Evolutionary conservation across 2,797 vertebrate species (phyloP), one percentile per base, ranked within the genome.

Genomic region (Phalanger gymnotis): DNA sequence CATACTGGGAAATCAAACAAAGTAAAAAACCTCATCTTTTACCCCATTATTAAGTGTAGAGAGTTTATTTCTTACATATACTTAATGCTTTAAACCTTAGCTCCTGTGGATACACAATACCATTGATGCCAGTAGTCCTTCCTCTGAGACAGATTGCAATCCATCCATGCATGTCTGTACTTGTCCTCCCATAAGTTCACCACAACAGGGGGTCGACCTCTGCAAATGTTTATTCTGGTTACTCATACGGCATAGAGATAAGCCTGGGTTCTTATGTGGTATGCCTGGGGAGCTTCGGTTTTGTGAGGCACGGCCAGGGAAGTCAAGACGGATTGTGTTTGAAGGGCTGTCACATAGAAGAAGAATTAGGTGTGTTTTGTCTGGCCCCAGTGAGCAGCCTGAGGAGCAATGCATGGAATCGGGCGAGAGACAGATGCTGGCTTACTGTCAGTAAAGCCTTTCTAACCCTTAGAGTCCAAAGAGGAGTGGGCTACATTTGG

Each of bases 61-160:
- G 25, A 94, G 53, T 95, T 58, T 47, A 87, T 91, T 93, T 47
- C 87, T 90, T 93, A 31, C 53, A 96, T 96, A 93, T 54, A 57
- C 34, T 40, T 34, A 92, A 55, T 28, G 51, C 27, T 90, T 90
- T 90, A 14, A 90, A 90, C 53, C 12, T 34, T 51, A 51, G 51
- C 9, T 87, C 22, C 25, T 47, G 22, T 87, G 40, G 73, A 87
- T 87, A 12, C 10, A 47, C 73, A 87, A 11, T 12, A 11, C 4
- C 9, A 27, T 47, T 47, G 40, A 87, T 87, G 22, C 22, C 40
- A 27, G 22, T 25, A 81, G 25, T 47, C 73, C 7, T 27, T 81
- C 22, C 40, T 47, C 40, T 81, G 73, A 81, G 40, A 47, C 9
- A 27, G 40, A 47, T 27, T 51, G 25, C 22, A 87, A 51, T 87